Conservation (phyloP, 2,888 invertebrate species). For the Volucella bombylans region DNA sequence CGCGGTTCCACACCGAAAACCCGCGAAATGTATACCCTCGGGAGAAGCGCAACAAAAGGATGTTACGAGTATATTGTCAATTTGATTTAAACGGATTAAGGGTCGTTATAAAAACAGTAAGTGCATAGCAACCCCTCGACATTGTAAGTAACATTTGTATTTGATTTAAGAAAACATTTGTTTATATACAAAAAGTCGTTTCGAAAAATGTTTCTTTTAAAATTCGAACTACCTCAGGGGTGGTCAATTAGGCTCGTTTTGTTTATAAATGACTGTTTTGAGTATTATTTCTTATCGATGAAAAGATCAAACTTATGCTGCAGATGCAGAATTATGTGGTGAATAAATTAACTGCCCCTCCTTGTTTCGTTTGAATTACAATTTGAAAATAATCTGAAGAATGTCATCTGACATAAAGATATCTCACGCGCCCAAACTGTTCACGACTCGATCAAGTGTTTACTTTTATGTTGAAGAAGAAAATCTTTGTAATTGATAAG, state of each 20-base stretch:
- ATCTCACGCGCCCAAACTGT: background rate
- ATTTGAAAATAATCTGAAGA: conserved; percentile 14
- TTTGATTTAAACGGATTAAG: conserved; percentile 67
- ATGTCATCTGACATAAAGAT: conserved; percentile 3
- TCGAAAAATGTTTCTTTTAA: background rate
- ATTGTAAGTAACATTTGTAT: conserved; percentile 46
- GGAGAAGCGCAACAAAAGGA: conserved; percentile 11
- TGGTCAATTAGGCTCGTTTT: conserved; percentile 62
- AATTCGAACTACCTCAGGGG: conserved; percentile 33
- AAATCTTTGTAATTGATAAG: conserved; percentile 59
- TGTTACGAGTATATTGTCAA: conserved; percentile 55
- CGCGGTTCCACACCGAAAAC: conserved; percentile 53
- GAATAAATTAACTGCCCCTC: conserved; percentile 48
- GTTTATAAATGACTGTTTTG: conserved; percentile 49
- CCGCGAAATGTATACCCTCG: conserved; percentile 56
- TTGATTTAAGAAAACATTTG: conserved; percentile 17
- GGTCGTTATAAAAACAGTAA: conserved; percentile 46
- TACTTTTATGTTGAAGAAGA: conserved; percentile 30
- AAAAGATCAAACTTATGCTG: conserved; percentile 45
- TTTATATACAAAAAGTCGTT: conserved; percentile 9
- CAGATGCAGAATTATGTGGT: conserved; percentile 12
- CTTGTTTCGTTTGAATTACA: conserved; percentile 12
- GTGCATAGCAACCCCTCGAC: conserved; percentile 32
- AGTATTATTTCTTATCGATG: conserved; percentile 45
- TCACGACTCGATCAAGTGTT: conserved; percentile 57